Percentiles rank a stretch among this genome's conserved stretches.
Conservation (phyloP, 2,113 vertebrate species). For the Petroica traversi region DNA sequence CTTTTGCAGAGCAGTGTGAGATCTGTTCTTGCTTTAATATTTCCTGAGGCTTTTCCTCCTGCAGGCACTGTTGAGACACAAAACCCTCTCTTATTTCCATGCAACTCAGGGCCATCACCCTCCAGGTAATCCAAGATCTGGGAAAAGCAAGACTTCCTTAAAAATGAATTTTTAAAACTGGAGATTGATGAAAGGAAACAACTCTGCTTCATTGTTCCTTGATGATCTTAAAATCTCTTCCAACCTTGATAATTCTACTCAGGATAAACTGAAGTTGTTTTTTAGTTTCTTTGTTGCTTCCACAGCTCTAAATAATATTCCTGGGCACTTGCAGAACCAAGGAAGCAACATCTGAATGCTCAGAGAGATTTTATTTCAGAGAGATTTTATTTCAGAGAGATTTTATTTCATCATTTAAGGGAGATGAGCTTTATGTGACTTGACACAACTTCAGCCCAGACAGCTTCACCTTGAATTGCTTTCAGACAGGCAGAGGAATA, state of each 20-base stretch:
- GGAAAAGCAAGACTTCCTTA: neutral
- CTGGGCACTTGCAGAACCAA: neutral
- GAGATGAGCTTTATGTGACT: neutral
- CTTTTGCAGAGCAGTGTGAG: neutral
- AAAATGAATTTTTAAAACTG: neutral
- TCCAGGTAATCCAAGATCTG: neutral
- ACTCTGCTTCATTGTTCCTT: neutral
- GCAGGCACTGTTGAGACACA: neutral
- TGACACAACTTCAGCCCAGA: neutral
- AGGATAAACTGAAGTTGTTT: neutral
- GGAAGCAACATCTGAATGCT: neutral
- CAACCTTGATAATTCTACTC: accelerated
- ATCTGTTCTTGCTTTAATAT: neutral
- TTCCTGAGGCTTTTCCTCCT: neutral
- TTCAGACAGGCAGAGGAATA: neutral
- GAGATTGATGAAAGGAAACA: neutral
- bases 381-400: neutral
- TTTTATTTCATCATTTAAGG: neutral
- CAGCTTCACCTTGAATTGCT: neutral
- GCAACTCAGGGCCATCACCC: neutral
- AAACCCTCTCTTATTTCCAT: neutral
- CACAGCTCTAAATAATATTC: neutral
- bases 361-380: neutral
- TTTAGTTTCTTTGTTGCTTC: neutral
- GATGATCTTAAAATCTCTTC: neutral